These are phyloP conservation scores for Ostrea edulis DNA, from an alignment of 1,140 invertebrate species.

Conservation along the genomic window DNA sequence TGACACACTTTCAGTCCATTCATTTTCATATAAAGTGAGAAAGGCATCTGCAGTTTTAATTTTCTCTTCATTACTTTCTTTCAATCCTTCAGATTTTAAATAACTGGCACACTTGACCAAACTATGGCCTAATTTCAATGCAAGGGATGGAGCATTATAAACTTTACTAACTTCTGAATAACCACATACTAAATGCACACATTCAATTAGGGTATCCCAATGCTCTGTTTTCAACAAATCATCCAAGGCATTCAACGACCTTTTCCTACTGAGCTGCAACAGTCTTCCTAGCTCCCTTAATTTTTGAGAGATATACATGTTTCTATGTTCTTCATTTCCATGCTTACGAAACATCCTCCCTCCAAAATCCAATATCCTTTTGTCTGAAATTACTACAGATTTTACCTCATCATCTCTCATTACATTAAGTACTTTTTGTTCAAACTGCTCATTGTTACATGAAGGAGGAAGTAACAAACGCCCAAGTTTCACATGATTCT, in stretches of 20 bases:
- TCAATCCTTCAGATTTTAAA: slow-evolving; percentile 15
- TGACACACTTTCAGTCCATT: slow-evolving; percentile 9
- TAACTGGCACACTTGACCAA: slow-evolving; percentile 5
- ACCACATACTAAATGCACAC: neutral
- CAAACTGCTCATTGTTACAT: neutral
- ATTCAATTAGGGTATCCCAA: slow-evolving; percentile 16
- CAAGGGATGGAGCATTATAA: slow-evolving; percentile 20
- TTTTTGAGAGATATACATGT: slow-evolving; percentile 29
- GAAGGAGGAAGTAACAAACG: neutral
- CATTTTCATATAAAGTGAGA: neutral
- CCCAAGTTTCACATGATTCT: neutral
- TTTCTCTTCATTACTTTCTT: neutral
- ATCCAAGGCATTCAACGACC: neutral
- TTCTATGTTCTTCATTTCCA: neutral
- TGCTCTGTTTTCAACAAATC: neutral
- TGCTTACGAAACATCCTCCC: neutral
- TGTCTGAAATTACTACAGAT: neutral
- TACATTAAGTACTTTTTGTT: neutral
- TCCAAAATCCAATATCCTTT: neutral
- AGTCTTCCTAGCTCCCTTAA: neutral
- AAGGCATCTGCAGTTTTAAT: slow-evolving; percentile 5
- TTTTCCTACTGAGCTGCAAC: neutral
- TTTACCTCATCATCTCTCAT: slow-evolving; percentile 36
- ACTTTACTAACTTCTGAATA: neutral
- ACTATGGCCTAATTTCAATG: slow-evolving; percentile 31